Conservation (phyloP, 2,113 vertebrate genomes). For the Rhynchomys soricoides region DNA sequence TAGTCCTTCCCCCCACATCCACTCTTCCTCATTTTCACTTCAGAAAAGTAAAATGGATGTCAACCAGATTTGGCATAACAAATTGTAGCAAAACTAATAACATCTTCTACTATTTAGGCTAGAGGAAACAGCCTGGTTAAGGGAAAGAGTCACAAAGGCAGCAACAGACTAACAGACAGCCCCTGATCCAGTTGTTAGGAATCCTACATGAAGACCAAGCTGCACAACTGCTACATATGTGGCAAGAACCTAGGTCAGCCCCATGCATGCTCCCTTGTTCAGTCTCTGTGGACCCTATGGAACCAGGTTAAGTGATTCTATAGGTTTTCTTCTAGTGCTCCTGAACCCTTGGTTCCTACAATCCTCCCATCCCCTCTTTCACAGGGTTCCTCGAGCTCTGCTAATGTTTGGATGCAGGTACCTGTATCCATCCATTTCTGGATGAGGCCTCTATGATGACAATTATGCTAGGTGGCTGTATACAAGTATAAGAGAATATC, state of each 20-base stretch:
- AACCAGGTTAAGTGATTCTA: background rate
- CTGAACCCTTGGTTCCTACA: background rate
- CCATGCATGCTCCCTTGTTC: background rate
- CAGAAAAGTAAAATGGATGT: no score
- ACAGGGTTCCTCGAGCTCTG: background rate
- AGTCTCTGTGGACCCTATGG: background rate
- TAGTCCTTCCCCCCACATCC: no score
- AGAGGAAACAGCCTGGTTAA: no score
- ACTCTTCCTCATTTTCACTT: no score
- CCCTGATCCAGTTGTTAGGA: background rate
- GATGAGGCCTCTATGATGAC: background rate
- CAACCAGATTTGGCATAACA: no score
- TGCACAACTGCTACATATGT: no score
- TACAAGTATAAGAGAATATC: background rate
- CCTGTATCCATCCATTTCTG: background rate
- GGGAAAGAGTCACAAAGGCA: background rate
- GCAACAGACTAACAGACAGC: background rate
- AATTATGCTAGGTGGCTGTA: background rate
- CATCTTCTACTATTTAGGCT: no score
- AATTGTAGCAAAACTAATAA: no score
- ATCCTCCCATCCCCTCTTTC: background rate
- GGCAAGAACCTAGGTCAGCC: background rate
- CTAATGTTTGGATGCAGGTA: background rate
- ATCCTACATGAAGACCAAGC: background rate
- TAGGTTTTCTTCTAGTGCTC: background rate